Conservation (phyloP, 2,113 vertebrate genomes). For the Plectropomus leopardus region DNA sequence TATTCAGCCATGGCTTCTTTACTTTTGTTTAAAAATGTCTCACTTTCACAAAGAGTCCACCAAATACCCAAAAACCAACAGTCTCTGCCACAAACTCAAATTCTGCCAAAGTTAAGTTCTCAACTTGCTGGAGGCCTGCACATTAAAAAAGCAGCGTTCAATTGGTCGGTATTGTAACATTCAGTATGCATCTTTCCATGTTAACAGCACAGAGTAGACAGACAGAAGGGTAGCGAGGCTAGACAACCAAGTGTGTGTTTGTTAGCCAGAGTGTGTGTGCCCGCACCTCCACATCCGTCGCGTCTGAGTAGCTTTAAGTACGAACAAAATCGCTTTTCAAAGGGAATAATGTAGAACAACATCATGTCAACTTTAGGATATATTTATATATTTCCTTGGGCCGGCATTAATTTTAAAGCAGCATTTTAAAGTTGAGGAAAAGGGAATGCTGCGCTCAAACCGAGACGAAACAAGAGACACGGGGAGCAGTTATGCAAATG, state of each 20-base stretch:
- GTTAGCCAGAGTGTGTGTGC: conserved; percentile 52
- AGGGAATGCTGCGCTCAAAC: conserved; percentile 69
- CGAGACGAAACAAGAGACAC: conserved; percentile 62
- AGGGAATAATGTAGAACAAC: conserved; percentile 85
- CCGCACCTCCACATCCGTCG: conserved; percentile 52
- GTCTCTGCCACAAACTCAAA: conserved; percentile 29
- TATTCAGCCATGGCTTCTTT: conserved; percentile 18
- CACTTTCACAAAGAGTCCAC: conserved; percentile 17
- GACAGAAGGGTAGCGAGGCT: conserved; percentile 55
- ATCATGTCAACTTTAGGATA: conserved; percentile 78
- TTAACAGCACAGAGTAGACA: conserved; percentile 50
- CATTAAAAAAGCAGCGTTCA: conserved; percentile 29
- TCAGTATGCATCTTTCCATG: conserved; percentile 43
- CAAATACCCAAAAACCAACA: conserved; percentile 28
- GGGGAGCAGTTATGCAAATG: conserved; percentile 82
- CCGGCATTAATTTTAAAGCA: conserved; percentile 81
- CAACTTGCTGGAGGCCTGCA: conserved; percentile 20
- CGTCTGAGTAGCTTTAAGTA: conserved; percentile 71
- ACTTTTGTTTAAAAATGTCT: background rate
- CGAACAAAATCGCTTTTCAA: conserved; percentile 85
- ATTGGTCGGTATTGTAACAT: conserved; percentile 39
- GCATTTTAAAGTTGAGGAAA: conserved; percentile 76
- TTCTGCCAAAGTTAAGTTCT: conserved; percentile 35
- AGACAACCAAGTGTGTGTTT: conserved; percentile 66
- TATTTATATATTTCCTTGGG: conserved; percentile 81